Conservation (phyloP, 1,140 invertebrate species). For the Papilio polyxenes region DNA sequence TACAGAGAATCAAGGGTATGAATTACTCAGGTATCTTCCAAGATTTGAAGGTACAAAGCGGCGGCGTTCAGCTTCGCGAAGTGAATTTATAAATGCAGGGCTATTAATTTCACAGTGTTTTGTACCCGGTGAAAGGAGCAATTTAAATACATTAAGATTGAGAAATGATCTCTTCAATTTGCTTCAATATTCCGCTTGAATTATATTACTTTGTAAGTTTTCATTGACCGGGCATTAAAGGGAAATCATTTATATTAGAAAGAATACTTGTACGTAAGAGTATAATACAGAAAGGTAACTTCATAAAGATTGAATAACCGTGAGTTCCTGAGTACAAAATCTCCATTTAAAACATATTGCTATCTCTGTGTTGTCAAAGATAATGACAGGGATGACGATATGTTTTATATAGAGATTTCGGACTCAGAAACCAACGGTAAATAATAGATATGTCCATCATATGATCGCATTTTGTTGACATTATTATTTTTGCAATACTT, state of each 20-base stretch:
- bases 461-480: not conserved
- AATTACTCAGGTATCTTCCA: conserved; percentile 37
- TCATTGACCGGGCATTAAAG: conserved; percentile 26
- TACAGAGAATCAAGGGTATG: conserved; percentile 10
- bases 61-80: conserved; percentile 29
- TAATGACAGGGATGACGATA: too few species aligned
- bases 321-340: too few species aligned
- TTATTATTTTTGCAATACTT: not conserved
- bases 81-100: conserved; percentile 40
- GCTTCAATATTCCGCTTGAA: conserved; percentile 39
- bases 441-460: not conserved
- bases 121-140: conserved; percentile 38
- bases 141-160: conserved; percentile 40
- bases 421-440: not conserved
- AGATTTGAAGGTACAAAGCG: conserved; percentile 38
- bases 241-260: conserved; percentile 14
- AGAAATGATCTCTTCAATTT: conserved; percentile 41
- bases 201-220: conserved; percentile 39
- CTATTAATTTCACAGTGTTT: conserved; percentile 40
- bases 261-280: conserved; percentile 1
- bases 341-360: too few species aligned
- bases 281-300: conserved; percentile 14
- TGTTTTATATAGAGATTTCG: too few species aligned
- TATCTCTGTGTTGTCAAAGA: too few species aligned
- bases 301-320: not conserved